Conservation (phyloP, 2,888 invertebrate genomes). For the Dascillus cervinus region DNA sequence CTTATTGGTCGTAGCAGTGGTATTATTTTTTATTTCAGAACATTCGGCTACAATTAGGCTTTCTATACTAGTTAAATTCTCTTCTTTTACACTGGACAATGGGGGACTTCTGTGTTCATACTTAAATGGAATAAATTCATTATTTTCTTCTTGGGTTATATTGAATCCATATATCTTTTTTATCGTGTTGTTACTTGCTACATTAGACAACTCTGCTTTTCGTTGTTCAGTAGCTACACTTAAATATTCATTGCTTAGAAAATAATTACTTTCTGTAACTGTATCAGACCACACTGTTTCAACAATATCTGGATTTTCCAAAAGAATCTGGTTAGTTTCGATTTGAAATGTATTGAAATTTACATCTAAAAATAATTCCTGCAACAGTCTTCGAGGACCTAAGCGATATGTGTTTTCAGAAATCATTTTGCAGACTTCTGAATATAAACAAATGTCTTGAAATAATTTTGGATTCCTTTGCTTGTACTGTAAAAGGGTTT, state of each 20-base stretch:
- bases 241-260: conserved; percentile 6
- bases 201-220: conserved; percentile 18
- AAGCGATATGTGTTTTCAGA: conserved; percentile 75
- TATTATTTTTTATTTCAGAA: conserved; percentile 5
- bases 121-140: conserved; percentile 17
- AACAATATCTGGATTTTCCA: conserved; percentile 7
- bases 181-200: conserved; percentile 10
- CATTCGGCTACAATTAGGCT: conserved; percentile 29
- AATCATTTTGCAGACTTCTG: conserved; percentile 77
- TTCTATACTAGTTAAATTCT: conserved; percentile 38
- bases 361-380: conserved; percentile 87
- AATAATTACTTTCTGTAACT: not conserved
- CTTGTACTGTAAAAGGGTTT: conserved; percentile 67
- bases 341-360: conserved; percentile 57
- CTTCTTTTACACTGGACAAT: conserved; percentile 44
- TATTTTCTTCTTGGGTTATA: conserved; percentile 14
- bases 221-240: conserved; percentile 18
- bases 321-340: conserved; percentile 47
- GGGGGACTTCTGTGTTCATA: conserved; percentile 32
- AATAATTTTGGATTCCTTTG: conserved; percentile 66
- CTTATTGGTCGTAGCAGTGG: conserved; percentile 16
- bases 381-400: conserved; percentile 77
- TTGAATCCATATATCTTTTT: conserved; percentile 21
- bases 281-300: not conserved
- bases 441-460: conserved; percentile 86